These are phyloP conservation scores for Cephus spinipes DNA, from an alignment of 2,888 invertebrate genomes.

Conservation along the genomic window DNA sequence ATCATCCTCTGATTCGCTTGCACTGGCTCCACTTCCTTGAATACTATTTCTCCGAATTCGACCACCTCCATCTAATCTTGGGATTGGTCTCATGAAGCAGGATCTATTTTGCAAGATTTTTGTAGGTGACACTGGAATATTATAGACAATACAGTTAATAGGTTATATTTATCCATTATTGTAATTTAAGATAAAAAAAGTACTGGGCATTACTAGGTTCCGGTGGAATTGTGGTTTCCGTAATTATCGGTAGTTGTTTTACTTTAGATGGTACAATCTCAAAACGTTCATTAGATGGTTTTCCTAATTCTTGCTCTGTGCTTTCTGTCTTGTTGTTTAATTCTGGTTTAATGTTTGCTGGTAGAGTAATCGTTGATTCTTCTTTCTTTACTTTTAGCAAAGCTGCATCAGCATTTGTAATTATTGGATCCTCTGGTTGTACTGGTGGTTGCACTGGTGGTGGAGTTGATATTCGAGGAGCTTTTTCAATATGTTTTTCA, in stretches of 20 bases:
- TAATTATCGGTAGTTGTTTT: not conserved
- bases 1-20: constrained; percentile 79
- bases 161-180: not conserved
- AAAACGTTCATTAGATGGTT: not conserved
- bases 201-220: not conserved
- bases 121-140: constrained; percentile 68
- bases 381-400: constrained; percentile 6
- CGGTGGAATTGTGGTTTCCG: not conserved
- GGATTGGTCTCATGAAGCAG: constrained; percentile 75
- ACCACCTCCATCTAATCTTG: constrained; percentile 69
- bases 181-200: not conserved
- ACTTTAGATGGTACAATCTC: not conserved
- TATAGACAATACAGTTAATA: constrained; percentile 11
- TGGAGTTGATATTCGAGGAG: not conserved
- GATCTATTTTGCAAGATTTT: constrained; percentile 72
- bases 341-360: not conserved
- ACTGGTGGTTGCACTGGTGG: not conserved
- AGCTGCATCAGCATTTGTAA: not conserved
- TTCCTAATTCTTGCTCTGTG: not conserved
- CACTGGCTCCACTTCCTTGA: constrained; percentile 70
- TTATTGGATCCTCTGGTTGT: not conserved
- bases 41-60: constrained; percentile 74
- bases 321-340: not conserved
- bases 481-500: constrained; percentile 9
- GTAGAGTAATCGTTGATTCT: not conserved